These are phyloP conservation scores for Acanthoscelides obtectus DNA, from an alignment of 2,888 invertebrate genomes.

Conservation along the genomic window DNA sequence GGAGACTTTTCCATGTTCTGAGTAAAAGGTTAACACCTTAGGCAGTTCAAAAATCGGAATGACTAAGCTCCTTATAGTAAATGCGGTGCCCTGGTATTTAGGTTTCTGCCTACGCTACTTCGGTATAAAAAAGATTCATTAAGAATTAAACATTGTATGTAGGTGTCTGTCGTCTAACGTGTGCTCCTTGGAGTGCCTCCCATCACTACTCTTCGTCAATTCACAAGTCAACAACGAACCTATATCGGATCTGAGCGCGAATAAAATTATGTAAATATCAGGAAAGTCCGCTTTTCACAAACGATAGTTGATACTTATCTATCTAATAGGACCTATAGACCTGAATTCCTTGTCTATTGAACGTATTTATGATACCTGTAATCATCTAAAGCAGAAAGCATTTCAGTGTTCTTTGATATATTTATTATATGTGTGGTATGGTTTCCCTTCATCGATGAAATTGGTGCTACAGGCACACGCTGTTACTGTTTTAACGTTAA, in stretches of 20 bases:
- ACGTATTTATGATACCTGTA: background rate
- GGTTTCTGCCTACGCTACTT: too few relatives aligned
- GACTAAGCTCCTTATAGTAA: too few relatives aligned
- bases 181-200: background rate
- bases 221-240: background rate
- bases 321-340: background rate
- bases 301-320: background rate
- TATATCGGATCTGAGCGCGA: background rate
- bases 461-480: too few relatives aligned
- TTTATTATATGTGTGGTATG: background rate
- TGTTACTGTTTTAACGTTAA: too few relatives aligned
- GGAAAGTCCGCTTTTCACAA: background rate
- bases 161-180: too few relatives aligned
- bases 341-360: background rate
- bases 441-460: too few relatives aligned
- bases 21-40: too few relatives aligned
- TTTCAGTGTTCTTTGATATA: background rate
- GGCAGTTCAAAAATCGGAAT: too few relatives aligned
- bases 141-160: too few relatives aligned
- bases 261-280: background rate
- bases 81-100: too few relatives aligned
- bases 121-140: too few relatives aligned
- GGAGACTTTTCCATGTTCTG: too few relatives aligned
- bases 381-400: background rate
- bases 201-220: background rate